phyloP scores from a whole-genome alignment of 2,113 vertebrate species.

The Macquaria australasica region DNA sequence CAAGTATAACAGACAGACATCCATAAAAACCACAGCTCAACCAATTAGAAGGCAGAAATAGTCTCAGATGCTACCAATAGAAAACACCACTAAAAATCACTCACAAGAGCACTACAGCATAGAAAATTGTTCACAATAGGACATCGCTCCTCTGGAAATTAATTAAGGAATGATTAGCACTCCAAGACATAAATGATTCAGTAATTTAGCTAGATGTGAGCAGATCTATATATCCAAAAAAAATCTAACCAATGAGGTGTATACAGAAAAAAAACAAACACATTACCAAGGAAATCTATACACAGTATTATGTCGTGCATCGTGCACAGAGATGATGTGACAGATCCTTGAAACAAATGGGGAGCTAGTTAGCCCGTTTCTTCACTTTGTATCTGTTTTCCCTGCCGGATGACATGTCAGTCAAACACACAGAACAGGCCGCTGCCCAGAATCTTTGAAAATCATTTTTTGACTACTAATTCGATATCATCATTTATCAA shows the following conservation, averaged over 20 bases:
- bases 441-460: neutral
- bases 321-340: conserved; percentile 26
- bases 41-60: conserved; percentile 17
- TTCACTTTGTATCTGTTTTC: too few relatives aligned
- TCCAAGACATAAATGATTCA: conserved; percentile 46
- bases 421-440: neutral
- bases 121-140: conserved; percentile 40
- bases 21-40: neutral
- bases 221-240: conserved; percentile 21
- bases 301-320: neutral
- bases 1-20: neutral
- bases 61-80: neutral
- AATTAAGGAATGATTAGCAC: conserved; percentile 50
- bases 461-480: neutral
- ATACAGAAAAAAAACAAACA: conserved; percentile 18
- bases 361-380: neutral
- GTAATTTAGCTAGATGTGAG: conserved; percentile 40
- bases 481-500: neutral
- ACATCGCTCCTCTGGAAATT: conserved; percentile 38
- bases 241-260: neutral
- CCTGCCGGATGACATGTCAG: neutral
- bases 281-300: conserved; percentile 13
- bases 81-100: conserved; percentile 10
- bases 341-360: conserved; percentile 4
- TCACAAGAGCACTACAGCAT: conserved; percentile 1